A percentile compares a stretch with the other conserved stretches of the same genome.
Conservation (phyloP, 1,140 invertebrate species). For the Nephila pilipes region DNA sequence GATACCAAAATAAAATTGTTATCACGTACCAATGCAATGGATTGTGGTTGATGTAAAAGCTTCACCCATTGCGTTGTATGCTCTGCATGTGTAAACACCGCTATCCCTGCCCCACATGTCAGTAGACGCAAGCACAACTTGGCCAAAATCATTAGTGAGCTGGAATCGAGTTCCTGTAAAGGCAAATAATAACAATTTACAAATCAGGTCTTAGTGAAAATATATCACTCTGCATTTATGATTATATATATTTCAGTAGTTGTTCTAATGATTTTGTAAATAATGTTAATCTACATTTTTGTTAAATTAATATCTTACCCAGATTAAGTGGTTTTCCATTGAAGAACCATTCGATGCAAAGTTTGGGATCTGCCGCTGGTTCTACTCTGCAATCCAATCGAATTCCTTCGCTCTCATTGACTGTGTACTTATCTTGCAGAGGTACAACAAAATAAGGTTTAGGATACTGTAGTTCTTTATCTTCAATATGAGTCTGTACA, state of each 20-base stretch:
- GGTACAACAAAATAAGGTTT: slow-evolving; percentile 94
- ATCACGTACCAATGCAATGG: slow-evolving; percentile 85
- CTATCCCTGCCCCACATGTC: slow-evolving; percentile 96
- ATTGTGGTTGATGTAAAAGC: slow-evolving; percentile 95
- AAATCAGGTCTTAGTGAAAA: no score
- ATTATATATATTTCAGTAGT: no score
- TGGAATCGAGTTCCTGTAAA: slow-evolving; percentile 94
- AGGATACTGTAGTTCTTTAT: slow-evolving; percentile 88
- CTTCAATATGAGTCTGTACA: slow-evolving; percentile 70
- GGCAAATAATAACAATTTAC: slow-evolving; percentile 80
- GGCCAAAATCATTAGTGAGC: slow-evolving; percentile 95
- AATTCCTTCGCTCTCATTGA: slow-evolving; percentile 94
- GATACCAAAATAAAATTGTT: neutral
- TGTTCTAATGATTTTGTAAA: no score
- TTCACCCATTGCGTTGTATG: slow-evolving; percentile 85
- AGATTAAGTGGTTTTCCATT: slow-evolving; percentile 93
- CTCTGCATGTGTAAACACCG: slow-evolving; percentile 83
- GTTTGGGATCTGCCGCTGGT: slow-evolving; percentile 97
- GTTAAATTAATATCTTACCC: slow-evolving; percentile 82
- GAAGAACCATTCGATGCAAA: slow-evolving; percentile 97
- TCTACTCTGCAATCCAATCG: slow-evolving; percentile 96
- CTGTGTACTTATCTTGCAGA: slow-evolving; percentile 88
- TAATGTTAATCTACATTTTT: no score
- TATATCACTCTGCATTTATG: no score
- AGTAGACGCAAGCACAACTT: slow-evolving; percentile 88